Conservation (phyloP, 2,797 vertebrate species). For the Ceyx erithaca region DNA sequence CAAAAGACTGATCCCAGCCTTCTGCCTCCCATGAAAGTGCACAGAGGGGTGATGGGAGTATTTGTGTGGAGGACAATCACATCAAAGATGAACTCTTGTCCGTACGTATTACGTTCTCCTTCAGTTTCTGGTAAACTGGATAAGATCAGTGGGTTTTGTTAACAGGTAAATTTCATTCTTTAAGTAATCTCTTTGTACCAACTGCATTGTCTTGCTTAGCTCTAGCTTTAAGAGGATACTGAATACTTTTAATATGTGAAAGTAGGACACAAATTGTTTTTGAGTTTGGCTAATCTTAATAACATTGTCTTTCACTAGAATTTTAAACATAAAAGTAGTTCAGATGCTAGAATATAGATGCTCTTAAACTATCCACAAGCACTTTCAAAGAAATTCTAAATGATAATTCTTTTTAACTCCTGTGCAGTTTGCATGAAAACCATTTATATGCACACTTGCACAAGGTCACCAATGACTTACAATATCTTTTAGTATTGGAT, state of each 20-base stretch:
- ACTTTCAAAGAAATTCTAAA: background rate
- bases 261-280: background rate
- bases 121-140: background rate
- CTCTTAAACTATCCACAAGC: background rate
- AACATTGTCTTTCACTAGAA: background rate
- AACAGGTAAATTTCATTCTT: background rate
- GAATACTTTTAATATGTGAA: background rate
- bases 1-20: background rate
- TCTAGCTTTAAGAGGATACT: background rate
- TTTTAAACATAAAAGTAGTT: background rate
- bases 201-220: background rate
- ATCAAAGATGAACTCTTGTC: background rate
- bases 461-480: background rate
- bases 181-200: background rate
- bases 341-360: background rate
- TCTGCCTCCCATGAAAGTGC: background rate
- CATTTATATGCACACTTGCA: background rate
- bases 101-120: background rate
- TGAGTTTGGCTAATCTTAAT: background rate
- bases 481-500: background rate
- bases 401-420: background rate
- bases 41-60: fast-evolving
- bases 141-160: background rate
- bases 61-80: background rate
- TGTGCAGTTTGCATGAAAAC: background rate